Percentiles rank a stretch among this genome's conserved stretches.
phyloP scores from a whole-genome alignment of 2,797 vertebrate species.

The Peromyscus aztecus region DNA sequence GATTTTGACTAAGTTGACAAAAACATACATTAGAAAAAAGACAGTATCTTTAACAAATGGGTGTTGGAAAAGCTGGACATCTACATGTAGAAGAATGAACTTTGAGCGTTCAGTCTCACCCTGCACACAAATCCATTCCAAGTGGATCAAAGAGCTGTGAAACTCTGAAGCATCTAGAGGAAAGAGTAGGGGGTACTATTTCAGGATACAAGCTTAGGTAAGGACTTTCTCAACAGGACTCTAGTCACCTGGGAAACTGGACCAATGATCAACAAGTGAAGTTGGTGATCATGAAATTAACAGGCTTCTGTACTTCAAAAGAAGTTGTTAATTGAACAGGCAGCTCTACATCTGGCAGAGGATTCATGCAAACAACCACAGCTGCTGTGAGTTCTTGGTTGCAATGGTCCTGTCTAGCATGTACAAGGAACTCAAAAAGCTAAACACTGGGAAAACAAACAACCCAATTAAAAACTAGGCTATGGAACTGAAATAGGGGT shows the following conservation, averaged over 20 bases:
- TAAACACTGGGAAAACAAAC: not conserved
- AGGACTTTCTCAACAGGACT: not conserved
- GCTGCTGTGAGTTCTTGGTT: not conserved
- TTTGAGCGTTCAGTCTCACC: not conserved
- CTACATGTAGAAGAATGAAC: not conserved
- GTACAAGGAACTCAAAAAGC: not conserved
- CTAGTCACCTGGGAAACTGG: not conserved
- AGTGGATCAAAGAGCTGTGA: not conserved
- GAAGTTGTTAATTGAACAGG: not conserved
- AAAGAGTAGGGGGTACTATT: not conserved
- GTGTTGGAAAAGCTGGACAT: not conserved
- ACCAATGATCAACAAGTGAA: not conserved
- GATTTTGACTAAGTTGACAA: not conserved
- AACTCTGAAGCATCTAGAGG: not conserved
- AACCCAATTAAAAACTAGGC: not conserved
- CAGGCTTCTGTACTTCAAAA: not conserved
- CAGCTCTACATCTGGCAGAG: not conserved
- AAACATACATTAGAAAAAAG: not conserved
- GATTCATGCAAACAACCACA: not conserved
- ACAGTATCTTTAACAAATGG: not conserved
- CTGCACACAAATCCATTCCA: not conserved
- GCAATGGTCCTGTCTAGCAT: not conserved
- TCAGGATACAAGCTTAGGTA: not conserved
- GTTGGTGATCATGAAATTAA: not conserved
- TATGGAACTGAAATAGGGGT: not conserved